Evolutionary conservation across 2,888 invertebrate genomes (phyloP), one percentile per base, ranked within the genome.

Genomic region (Eledone cirrhosa): DNA sequence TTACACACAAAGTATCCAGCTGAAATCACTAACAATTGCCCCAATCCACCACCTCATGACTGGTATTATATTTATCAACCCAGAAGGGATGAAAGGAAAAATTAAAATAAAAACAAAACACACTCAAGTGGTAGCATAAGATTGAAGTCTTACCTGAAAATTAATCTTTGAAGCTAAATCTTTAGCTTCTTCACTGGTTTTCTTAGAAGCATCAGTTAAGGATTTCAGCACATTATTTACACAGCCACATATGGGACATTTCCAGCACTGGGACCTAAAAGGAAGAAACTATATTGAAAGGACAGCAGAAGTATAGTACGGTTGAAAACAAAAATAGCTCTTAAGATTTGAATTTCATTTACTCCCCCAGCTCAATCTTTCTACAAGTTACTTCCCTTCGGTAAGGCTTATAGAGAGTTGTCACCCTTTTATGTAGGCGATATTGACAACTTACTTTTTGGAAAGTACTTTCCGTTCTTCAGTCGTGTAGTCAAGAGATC

Each of bases 401-500:
- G 14, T 63, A 24, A 27, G 63, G 14, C 27, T 0, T 41, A 41
- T 5, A 41, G 41, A 41, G 41, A 41, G 41, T 41, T 8, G 11
- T 11, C 11, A 8, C 41, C 27, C 27, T 63, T 13, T 16, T 31
- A 53, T 13, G 48, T 24, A 29, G 19, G 22, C 7, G 14, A 41
- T 53, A 22, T 22, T 31, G n/a, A 19, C 22, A 27, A 77, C 84
- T 80, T 82, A 95, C 93, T 94, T 95, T 87, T 93, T 94, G 14
- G 97, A 97, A 77, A 98, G 92, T 75, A 92, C 90, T 88, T 94
- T 94, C 79, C 97, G 93, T 90, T 97, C 97, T 78, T 95, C 94
- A n/a, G 94, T 92, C 0, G 95, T 93, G 89, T 96, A 97, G 90
- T 97, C 96, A 31, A 98, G 91, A 2, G 97, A 95, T 11, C 97